Evolutionary conservation across 2,888 invertebrate genomes (phyloP), one percentile per base, ranked within the genome.

Genomic region (Pelosia muscerda): DNA sequence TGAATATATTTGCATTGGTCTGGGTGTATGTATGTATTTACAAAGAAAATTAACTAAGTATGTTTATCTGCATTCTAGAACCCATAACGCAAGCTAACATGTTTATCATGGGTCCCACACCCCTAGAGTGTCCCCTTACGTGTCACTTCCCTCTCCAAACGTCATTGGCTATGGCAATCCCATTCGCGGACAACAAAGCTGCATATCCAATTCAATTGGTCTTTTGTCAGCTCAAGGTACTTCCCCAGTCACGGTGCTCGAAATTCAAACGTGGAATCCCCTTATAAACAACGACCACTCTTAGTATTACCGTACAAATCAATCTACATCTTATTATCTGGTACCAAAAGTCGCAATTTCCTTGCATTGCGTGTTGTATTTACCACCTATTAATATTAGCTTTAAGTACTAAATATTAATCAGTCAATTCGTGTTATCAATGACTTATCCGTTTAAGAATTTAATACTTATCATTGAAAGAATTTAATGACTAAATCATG

Each of bases 401-500:
- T 49, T 19, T 6, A 42, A n/a, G 49, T 49, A 49, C n/a, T 49
- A n/a, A 49, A 49, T n/a, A 49, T 19, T 49, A 49, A 49, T 49
- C 49, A 49, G 49, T 49, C 49, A n/a, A 49, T 49, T 49, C 19
- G 19, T n/a, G 49, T 49, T 8, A 49, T 49, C 9, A n/a, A 49
- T 49, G 8, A 49, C n/a, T 49, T 49, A n/a, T 49, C 49, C 49
- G n/a, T n/a, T n/a, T n/a, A 42, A 42, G 19, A 42, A 42, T 42
- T 38, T 15, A 42, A 8, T n/a, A n/a, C 2, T 49, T 49, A 49
- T 49, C 49, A 49, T 6, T 49, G 49, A 49, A 49, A 49, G 49
- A 49, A 49, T 49, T 49, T 49, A n/a, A 49, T 49, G 8, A 49
- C n/a, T 49, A 49, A 49, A 49, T 49, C 49, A n/a, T 49, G 49